These are phyloP conservation scores for Nephrotoma flavescens DNA, from an alignment of 2,888 invertebrate species.

Conservation along the genomic window DNA sequence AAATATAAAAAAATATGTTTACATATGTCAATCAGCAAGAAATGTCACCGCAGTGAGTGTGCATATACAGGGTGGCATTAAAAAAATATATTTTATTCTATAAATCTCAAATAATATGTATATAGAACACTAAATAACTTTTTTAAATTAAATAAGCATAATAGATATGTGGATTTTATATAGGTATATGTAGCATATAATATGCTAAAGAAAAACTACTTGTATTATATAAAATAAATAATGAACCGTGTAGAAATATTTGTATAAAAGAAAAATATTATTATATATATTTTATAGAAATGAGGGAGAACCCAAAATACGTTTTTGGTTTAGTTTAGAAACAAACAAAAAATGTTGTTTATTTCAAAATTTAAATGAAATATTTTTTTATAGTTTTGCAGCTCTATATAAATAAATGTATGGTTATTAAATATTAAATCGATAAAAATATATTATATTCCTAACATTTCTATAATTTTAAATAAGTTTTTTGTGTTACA, in stretches of 20 bases:
- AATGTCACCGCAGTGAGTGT: neutral
- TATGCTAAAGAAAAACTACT: neutral
- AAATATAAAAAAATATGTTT: neutral
- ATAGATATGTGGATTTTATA: neutral
- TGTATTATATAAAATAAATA: neutral
- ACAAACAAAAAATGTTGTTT: neutral
- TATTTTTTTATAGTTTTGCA: neutral
- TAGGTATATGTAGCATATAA: neutral
- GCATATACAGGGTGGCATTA: neutral
- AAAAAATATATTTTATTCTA: neutral
- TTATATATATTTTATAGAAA: neutral
- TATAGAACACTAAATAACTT: neutral
- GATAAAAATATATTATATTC: neutral
- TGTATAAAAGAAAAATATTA: neutral
- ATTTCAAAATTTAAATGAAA: neutral
- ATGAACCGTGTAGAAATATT: neutral
- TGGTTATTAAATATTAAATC: neutral
- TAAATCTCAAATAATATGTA: neutral
- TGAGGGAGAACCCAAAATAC: neutral
- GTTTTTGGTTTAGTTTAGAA: neutral
- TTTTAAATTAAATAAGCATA: neutral
- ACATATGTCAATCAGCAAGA: neutral
- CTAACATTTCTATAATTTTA: neutral
- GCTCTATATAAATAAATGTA: neutral
- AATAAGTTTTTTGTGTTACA: neutral